Evolutionary conservation across 1,140 invertebrate species (phyloP).

Genomic region (Hirudo medicinalis): DNA sequence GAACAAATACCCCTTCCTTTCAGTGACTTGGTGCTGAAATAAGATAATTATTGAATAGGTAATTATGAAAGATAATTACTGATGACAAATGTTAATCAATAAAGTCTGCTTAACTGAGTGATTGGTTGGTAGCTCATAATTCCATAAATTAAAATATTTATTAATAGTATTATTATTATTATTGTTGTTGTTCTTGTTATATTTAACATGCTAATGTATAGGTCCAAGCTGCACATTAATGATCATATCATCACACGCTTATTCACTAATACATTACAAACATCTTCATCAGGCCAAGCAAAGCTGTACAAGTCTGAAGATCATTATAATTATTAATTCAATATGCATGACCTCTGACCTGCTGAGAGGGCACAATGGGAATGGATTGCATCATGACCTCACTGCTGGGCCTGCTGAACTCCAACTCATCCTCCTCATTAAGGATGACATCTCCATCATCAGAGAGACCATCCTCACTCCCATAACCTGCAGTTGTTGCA

Average conservation of each 20-base stretch:
- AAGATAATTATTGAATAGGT: background rate
- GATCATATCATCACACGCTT: background rate
- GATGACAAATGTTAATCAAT: background rate
- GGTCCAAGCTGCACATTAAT: background rate
- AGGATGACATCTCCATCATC: background rate
- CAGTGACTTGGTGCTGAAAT: background rate
- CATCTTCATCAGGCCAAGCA: background rate
- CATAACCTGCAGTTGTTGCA: background rate
- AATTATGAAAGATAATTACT: no score
- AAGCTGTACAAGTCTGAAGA: no score
- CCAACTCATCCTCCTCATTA: slow-evolving; percentile 1
- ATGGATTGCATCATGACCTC: slow-evolving; percentile 6
- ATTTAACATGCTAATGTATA: no score
- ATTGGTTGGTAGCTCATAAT: background rate
- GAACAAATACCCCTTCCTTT: slow-evolving; percentile 9
- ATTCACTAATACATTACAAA: background rate
- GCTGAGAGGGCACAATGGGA: background rate
- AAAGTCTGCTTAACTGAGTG: background rate
- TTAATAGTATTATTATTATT: background rate
- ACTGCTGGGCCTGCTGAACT: background rate
- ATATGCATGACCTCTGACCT: background rate
- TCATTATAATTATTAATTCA: no score
- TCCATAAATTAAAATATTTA: background rate
- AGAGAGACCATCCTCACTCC: background rate
- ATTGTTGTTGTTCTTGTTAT: no score